Base-by-base conservation (phyloP, 2,113 vertebrate species). In the Heteronetta atricapilla region DNA sequence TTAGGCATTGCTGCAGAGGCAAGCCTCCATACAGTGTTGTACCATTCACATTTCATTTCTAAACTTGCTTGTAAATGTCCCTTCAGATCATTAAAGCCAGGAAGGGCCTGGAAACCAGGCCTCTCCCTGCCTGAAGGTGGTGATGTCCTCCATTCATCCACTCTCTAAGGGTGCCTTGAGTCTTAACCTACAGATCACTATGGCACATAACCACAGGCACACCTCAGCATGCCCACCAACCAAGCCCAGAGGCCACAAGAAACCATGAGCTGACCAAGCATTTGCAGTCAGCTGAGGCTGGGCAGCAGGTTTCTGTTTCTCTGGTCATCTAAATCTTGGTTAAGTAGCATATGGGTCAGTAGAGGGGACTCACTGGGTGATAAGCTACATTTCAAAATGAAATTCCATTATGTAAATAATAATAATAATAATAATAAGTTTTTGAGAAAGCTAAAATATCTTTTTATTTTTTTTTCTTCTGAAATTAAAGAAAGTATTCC, bases 141-240 rank as follows among this genome's bases (percentile, higher is more conserved):
- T 28, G 10, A 8, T 55, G 31, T 11, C 62, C 36, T 59, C 80
- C 46, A 18, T 23, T 10, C 46, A 77, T 38, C 28, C 53, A 3
- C 17, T 38, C 46, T 46, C 48, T 34, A 22, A 17, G 7, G 3
- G 0, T 53, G 33, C 38, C 62, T 26, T n/a, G 58, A 53, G 44
- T 29, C 34, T 29, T 8, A 19, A 77, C 4, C 26, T 17, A 1
- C 8, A 40, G 34, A 20, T 26, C 13, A 42, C 12, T 38, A 2
- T 2, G 11, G 3, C 3, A 5, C 14, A 7, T 31, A 20, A 34
- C 13, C 0, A 0, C 15, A 12, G 38, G 31, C 10, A 22, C 12
- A 21, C 13, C 18, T 63, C 25, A 42, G 19, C 19, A 8, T 17
- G 3, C 28, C 69, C 60, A 50, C 18, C 66, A 34, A 6, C 2